Evolutionary conservation across 92 coral and sea anemone species (phyloP), one percentile per base, ranked within the genome.

Genomic region (Phenganax marumi): DNA sequence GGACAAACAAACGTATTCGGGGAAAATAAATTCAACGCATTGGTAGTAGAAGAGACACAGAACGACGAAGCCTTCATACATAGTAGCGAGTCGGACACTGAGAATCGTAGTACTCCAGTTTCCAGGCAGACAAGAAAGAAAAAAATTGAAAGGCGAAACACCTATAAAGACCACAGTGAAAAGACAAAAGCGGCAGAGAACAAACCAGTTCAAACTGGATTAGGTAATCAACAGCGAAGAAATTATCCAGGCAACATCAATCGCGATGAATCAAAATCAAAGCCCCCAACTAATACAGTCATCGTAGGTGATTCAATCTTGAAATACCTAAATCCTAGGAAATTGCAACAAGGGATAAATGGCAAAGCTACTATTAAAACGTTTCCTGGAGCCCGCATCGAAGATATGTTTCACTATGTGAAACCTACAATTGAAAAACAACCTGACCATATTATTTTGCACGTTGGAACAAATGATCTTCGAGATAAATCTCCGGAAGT

Each of bases 261-360:
- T 60, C 22, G 8, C 66, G 66, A 60, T 16, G 66, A 19, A 60
- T 60, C 66, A 60, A 60, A 60, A 60, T 60, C 66, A 60, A 60
- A 60, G 21, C 19, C 1, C 24, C 66, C 66, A 10, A 60, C 22
- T 55, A 57, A 61, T 58, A 75, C 65, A 75, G 83, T 61, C 39
- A 78, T 78, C 23, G 70, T 78, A 13, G 73, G 83, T 24, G 83
- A 78, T 78, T 78, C 83, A 78, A 78, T 78, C 70, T 43, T 78
- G 72, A 78, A 78, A 16, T 50, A 78, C 33, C 72, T 78, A 58
- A 78, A 78, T 61, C 83, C 83, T 33, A 61, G 83, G 52, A 78
- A 78, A 78, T 78, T 78, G 73, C 83, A 78, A 78, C 73, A 78
- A 58, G 72, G 83, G 72, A 78, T 78, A 57, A 61, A 78, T 11